A percentile compares a stretch with the other conserved stretches of the same genome.
These are phyloP conservation scores for Ashinkailepas kermadecensis DNA, from an alignment of 2,888 invertebrate species.

Conservation along the genomic window DNA sequence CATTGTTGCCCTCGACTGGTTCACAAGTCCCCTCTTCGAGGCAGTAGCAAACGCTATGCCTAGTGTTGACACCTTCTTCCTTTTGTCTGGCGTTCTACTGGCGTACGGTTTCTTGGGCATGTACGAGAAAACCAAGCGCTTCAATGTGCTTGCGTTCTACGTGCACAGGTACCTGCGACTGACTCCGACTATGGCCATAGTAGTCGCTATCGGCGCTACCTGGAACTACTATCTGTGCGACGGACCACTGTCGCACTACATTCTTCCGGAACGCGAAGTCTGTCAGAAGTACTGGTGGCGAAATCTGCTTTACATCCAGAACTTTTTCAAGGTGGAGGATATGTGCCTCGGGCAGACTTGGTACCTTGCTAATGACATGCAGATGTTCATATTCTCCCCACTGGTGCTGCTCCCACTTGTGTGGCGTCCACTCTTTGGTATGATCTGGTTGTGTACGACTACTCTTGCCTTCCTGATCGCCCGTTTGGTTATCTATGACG, in stretches of 20 bases:
- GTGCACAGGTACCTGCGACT: neutral
- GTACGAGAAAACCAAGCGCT: neutral
- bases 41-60: conserved; percentile 27
- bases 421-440: neutral
- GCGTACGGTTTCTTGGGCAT: conserved; percentile 25
- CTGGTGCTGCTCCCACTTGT: conserved; percentile 25
- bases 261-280: too few species aligned
- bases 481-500: conserved; percentile 11
- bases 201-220: neutral
- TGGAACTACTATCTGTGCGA: neutral
- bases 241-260: neutral
- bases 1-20: neutral
- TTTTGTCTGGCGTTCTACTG: conserved; percentile 29
- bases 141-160: neutral
- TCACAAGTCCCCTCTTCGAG: neutral
- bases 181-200: neutral
- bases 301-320: neutral
- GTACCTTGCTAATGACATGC: conserved; percentile 27
- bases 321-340: neutral
- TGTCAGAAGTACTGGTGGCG: neutral
- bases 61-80: conserved; percentile 31
- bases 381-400: conserved; percentile 26
- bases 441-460: neutral
- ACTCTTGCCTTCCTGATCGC: neutral
- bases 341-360: neutral